A percentile compares a stretch with the other conserved stretches of the same genome.
Evolutionary conservation across 2,113 vertebrate species (phyloP).

Genomic region (Holacanthus passer): DNA sequence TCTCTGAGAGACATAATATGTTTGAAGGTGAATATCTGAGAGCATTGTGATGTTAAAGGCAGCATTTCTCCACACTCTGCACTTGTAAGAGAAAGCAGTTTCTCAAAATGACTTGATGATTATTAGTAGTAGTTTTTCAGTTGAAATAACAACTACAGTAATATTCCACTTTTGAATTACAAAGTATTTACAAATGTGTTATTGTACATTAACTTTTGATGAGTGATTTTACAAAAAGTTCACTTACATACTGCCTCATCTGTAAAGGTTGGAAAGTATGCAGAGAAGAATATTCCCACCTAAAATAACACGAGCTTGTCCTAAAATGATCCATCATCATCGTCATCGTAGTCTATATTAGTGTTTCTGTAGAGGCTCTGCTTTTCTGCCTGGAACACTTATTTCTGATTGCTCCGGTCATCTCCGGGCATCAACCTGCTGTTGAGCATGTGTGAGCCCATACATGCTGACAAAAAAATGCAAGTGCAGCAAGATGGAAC

Average conservation of each 20-base stretch:
- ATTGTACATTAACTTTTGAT: background rate
- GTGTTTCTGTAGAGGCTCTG: background rate
- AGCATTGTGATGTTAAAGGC: background rate
- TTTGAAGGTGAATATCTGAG: slow-evolving; percentile 4
- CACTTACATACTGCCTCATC: background rate
- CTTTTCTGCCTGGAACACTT: background rate
- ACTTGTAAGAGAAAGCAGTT: background rate
- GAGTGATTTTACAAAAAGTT: no score
- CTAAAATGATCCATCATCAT: background rate
- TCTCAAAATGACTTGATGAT: background rate
- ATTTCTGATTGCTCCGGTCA: slow-evolving; percentile 9
- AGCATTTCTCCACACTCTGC: background rate
- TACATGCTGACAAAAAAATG: background rate
- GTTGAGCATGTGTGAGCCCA: background rate
- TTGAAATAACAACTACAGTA: background rate
- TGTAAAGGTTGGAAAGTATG: background rate
- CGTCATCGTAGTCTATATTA: background rate
- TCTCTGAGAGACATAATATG: background rate
- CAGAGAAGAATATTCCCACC: background rate
- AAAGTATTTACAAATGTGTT: background rate
- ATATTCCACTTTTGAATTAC: background rate
- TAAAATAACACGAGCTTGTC: background rate
- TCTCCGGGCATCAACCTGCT: slow-evolving; percentile 1
- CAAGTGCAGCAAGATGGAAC: slow-evolving; percentile 9
- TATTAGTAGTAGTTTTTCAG: background rate